phyloP scores from a whole-genome alignment of 2,888 invertebrate genomes.

The Lacanobia oleracea region DNA sequence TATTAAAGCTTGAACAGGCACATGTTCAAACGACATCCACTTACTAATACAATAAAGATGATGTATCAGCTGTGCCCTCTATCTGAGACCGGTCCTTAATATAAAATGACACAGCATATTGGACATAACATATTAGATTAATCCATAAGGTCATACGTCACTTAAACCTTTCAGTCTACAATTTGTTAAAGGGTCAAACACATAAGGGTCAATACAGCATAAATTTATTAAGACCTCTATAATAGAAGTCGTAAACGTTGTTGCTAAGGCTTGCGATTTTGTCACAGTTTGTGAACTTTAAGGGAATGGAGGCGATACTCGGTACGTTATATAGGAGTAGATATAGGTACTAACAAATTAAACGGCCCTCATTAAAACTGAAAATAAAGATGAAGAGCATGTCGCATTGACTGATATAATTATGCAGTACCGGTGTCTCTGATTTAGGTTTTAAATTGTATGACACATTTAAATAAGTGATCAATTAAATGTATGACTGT shows the following conservation, averaged over 20 bases:
- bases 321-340: not conserved
- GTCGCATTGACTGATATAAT: too few relatives aligned
- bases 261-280: slow-evolving; percentile 15
- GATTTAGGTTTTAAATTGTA: too few relatives aligned
- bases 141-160: slow-evolving; percentile 28
- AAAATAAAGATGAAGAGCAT: too few relatives aligned
- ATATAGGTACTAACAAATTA: not conserved
- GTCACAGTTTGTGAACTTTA: slow-evolving; percentile 11
- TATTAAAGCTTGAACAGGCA: not conserved
- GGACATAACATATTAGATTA: slow-evolving; percentile 37
- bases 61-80: slow-evolving; percentile 26
- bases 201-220: slow-evolving; percentile 34
- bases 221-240: slow-evolving; percentile 21
- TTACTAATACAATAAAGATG: slow-evolving; percentile 28
- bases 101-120: slow-evolving; percentile 24
- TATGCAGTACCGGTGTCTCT: too few relatives aligned
- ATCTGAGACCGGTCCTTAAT: slow-evolving; percentile 10
- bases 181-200: slow-evolving; percentile 54
- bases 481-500: too few relatives aligned
- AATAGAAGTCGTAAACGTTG: not conserved
- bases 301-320: not conserved
- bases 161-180: slow-evolving; percentile 28
- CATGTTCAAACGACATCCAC: not conserved
- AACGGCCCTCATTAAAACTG: not conserved
- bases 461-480: too few relatives aligned